Base-by-base conservation (phyloP, 1,140 invertebrate species). In the Platorchestia sp. region DNA sequence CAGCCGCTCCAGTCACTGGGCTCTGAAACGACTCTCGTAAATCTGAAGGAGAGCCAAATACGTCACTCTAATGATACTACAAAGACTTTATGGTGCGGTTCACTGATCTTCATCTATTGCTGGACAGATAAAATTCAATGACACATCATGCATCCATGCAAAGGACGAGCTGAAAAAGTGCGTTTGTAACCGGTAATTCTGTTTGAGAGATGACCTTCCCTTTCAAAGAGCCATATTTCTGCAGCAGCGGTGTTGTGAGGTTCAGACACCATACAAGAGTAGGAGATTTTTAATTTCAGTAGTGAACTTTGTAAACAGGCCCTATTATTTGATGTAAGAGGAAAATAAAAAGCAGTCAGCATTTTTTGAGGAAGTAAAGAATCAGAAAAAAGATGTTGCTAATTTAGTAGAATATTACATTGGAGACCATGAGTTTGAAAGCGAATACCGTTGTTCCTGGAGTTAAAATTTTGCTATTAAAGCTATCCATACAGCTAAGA, bases 41-140 rank as follows among this genome's bases (percentile, higher is more conserved):
- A 75, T 27, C 59, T 75, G 59, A 75, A 75, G 59, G 59, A 10
- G 59, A 75, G 36, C 59, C 59, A 75, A 75, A 75, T 75, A 75
- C 59, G 59, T 75, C 59, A 10, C 7, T 10, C 59, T 19, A 75
- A 75, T 75, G 59, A 75, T 14, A 27, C 59, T 75, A 36, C 59
- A 75, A n/a, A 1, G 59, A 75, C 36, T 75, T 75, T 75, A 75
- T 27, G 59, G 59, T 22, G 59, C 36, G 59, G 59, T 75, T 75
- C 59, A 14, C 59, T 75, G 59, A 75, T 75, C 59, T 75, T 75
- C 59, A 22, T 75, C 27, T 75, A 75, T 27, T 75, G 59, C 36
- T 75, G 59, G 59, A 75, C 59, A 75, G 59, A 75, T 75, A 75
- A 75, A 75, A 75, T 75, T 75, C 59, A 75, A 75, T 75, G 59